These are phyloP conservation scores for Chionodraco myersi DNA, from an alignment of 2,113 vertebrate species.

Conservation along the genomic window DNA sequence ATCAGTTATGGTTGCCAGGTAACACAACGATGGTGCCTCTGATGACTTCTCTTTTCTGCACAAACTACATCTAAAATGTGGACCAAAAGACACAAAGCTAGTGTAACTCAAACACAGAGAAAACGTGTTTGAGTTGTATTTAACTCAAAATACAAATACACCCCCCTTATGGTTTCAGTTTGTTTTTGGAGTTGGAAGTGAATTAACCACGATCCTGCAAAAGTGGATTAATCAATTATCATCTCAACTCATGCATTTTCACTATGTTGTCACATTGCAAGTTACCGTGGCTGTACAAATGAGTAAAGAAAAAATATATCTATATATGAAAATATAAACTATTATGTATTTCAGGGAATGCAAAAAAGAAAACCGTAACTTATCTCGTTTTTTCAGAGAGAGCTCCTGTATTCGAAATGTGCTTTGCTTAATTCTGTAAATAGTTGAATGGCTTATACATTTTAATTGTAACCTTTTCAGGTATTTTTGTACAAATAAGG, in stretches of 20 bases:
- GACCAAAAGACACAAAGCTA: conserved; percentile 38
- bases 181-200: conserved; percentile 21
- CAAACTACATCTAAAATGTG: conserved; percentile 22
- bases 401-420: conserved; percentile 87
- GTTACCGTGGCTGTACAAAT: conserved; percentile 83
- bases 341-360: conserved; percentile 89
- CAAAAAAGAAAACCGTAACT: conserved; percentile 84
- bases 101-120: neutral
- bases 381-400: conserved; percentile 81
- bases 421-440: conserved; percentile 93
- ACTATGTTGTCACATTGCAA: conserved; percentile 84
- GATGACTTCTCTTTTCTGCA: conserved; percentile 78
- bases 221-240: conserved; percentile 55
- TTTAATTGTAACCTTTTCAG: conserved; percentile 96
- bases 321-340: conserved; percentile 67
- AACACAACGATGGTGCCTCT: conserved; percentile 83
- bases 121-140: neutral
- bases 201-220: conserved; percentile 53
- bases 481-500: conserved; percentile 99
- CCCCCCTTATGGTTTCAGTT: neutral
- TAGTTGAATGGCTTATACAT: conserved; percentile 92
- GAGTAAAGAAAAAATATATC: conserved; percentile 74
- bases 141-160: too few relatives aligned
- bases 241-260: conserved; percentile 77
- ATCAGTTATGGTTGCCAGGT: conserved; percentile 30